Base-by-base conservation (phyloP, 2,797 vertebrate genomes). In the Falco novaeseelandiae region DNA sequence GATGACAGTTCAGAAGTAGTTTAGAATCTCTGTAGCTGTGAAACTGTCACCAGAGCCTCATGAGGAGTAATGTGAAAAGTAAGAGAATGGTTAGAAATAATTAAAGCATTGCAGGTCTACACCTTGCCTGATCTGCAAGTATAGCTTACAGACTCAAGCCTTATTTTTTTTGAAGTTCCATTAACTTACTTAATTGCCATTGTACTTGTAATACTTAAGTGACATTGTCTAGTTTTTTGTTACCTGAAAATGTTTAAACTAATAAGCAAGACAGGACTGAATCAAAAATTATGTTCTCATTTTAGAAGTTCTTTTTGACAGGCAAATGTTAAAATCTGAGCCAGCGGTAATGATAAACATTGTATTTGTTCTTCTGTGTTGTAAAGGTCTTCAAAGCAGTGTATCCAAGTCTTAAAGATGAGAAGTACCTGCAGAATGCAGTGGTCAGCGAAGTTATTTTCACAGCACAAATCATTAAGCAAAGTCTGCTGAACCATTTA, bases 361-460 rank as follows among this genome's bases (percentile, higher is more conserved):
- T 80, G 62, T 67, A 3, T 87, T 11, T 96, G 23, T 92, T 96
- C 48, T 95, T 95, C 7, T 69, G 6, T 83, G 20, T 86, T 71
- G 65, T 93, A 63, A 95, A 99, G 99, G 94, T 99, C 71, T 99
- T 99, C 91, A 98, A 97, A 46, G 96, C 98, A 73, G 98, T 98
- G 63, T 99, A 99, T 91, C 99, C 99, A 22, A 99, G 99, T 95
- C 97, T 99, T 62, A 97, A 97, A 85, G 99, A 99, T 91, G 98
- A 98, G 97, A 99, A 99, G 96, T 98, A 98, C 86, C 96, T 99
- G 79, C 98, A 95, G 73, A 98, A 96, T 83, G 98, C 98, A n/a
- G 92, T 99, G 87, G 91, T 98, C 36, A 97, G 52, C 46, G 99
- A 99, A 96, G 99, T 99, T 84, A 40, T 98, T 66, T 98, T 95